Evolutionary conservation across 2,888 invertebrate species (phyloP).

Genomic region (Linyphia triangularis): DNA sequence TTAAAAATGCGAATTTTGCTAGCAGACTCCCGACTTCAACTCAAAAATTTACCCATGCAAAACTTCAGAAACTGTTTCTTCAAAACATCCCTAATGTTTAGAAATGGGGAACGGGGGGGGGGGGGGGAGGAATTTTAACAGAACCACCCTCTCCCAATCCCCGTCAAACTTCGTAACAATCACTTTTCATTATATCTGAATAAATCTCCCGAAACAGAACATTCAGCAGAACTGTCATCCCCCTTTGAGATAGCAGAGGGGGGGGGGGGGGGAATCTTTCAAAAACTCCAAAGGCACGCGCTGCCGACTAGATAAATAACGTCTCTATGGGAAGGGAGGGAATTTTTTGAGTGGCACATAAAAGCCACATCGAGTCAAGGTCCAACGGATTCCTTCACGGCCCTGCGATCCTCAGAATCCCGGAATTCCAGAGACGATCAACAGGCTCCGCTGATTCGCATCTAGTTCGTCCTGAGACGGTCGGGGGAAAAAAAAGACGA

Average conservation of each 20-base stretch:
- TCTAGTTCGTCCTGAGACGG: slow-evolving; percentile 28
- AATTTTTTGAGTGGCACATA: slow-evolving; percentile 73
- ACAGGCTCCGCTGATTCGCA: slow-evolving; percentile 70
- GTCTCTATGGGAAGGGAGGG: slow-evolving; percentile 56
- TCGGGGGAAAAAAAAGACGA: slow-evolving; percentile 23
- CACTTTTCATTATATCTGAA: slow-evolving; percentile 17
- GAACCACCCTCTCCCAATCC: background rate
- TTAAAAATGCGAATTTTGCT: too few relatives aligned
- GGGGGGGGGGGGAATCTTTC: background rate
- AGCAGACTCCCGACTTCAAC: too few relatives aligned
- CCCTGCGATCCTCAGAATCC: slow-evolving; percentile 49
- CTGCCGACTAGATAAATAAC: slow-evolving; percentile 63
- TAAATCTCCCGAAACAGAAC: background rate
- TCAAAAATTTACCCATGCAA: too few relatives aligned
- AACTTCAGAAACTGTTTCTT: too few relatives aligned
- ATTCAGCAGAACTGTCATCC: slow-evolving; percentile 34
- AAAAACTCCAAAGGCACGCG: slow-evolving; percentile 31
- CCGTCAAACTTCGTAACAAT: background rate
- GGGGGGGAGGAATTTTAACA: too few relatives aligned
- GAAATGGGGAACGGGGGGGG: too few relatives aligned
- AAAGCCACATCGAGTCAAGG: slow-evolving; percentile 69
- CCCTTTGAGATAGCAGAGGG: background rate
- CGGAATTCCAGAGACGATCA: slow-evolving; percentile 58
- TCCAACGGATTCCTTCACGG: slow-evolving; percentile 65
- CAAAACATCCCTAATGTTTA: too few relatives aligned